These are phyloP conservation scores for Apocrypta bakeri DNA, from an alignment of 1,140 invertebrate genomes.

Conservation along the genomic window DNA sequence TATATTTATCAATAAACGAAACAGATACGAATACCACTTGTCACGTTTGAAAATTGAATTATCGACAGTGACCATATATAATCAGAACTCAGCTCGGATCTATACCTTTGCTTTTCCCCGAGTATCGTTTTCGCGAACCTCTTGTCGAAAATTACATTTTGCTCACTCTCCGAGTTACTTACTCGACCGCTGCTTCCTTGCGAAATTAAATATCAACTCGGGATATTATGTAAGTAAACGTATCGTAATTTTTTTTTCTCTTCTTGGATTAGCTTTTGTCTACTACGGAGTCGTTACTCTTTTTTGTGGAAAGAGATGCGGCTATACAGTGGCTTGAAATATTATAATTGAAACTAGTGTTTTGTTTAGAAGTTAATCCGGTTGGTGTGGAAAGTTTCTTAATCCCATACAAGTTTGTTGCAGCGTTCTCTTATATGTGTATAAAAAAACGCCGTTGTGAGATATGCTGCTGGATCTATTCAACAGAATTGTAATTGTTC, in stretches of 20 bases:
- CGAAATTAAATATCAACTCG: conserved; percentile 52
- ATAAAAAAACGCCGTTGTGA: neutral
- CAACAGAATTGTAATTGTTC: neutral
- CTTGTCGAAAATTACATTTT: conserved; percentile 35
- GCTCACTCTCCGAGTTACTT: neutral
- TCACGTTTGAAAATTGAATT: neutral
- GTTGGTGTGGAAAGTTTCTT: neutral
- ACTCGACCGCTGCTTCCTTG: neutral
- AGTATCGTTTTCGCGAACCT: conserved; percentile 16
- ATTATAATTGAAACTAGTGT: conserved; percentile 30
- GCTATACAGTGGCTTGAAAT: neutral
- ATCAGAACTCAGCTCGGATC: neutral
- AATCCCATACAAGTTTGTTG: neutral
- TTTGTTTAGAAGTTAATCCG: neutral
- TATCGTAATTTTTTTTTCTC: conserved; percentile 28
- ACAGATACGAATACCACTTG: neutral
- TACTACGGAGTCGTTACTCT: neutral
- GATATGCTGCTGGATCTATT: conserved; percentile 8
- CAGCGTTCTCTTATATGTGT: neutral
- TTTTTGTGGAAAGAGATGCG: neutral
- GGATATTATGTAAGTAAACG: conserved; percentile 50
- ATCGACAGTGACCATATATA: neutral
- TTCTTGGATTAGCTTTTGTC: neutral
- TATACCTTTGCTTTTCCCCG: neutral
- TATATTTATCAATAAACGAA: too few relatives aligned